A percentile compares a stretch with the other conserved stretches of the same genome.
These are phyloP conservation scores for Leptinotarsa haldemani DNA, from an alignment of 2,888 invertebrate species.

Conservation along the genomic window DNA sequence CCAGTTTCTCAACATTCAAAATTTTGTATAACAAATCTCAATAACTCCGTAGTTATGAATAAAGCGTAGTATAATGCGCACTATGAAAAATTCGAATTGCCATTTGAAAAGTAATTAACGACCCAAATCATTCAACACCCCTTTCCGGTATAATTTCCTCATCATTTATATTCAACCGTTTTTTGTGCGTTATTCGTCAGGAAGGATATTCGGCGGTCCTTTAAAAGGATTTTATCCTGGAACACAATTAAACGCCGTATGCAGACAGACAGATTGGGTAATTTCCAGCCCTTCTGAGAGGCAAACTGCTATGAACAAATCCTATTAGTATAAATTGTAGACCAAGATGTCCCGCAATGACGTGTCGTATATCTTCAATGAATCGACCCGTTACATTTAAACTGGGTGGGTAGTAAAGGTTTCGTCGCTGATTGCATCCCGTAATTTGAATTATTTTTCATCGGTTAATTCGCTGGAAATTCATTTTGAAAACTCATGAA, in stretches of 20 bases:
- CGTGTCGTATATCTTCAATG: slow-evolving; percentile 44
- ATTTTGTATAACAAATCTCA: neutral
- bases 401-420: slow-evolving; percentile 16
- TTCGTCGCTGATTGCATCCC: no score
- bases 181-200: slow-evolving; percentile 9
- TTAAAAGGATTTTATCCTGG: slow-evolving; percentile 20
- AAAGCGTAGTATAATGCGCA: neutral
- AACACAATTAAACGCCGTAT: slow-evolving; percentile 28
- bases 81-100: neutral
- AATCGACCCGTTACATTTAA: slow-evolving; percentile 40
- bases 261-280: slow-evolving; percentile 39
- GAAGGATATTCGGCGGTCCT: slow-evolving; percentile 14
- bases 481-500: no score
- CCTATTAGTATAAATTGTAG: slow-evolving; percentile 46
- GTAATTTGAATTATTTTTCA: no score
- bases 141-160: slow-evolving; percentile 10
- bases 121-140: neutral
- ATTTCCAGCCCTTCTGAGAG: slow-evolving; percentile 40
- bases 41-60: neutral
- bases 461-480: no score
- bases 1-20: no score
- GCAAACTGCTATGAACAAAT: slow-evolving; percentile 42
- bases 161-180: neutral
- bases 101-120: neutral
- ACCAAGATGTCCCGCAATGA: slow-evolving; percentile 44